phyloP scores from a whole-genome alignment of 2,888 invertebrate species.

The Drosophila dives region DNA sequence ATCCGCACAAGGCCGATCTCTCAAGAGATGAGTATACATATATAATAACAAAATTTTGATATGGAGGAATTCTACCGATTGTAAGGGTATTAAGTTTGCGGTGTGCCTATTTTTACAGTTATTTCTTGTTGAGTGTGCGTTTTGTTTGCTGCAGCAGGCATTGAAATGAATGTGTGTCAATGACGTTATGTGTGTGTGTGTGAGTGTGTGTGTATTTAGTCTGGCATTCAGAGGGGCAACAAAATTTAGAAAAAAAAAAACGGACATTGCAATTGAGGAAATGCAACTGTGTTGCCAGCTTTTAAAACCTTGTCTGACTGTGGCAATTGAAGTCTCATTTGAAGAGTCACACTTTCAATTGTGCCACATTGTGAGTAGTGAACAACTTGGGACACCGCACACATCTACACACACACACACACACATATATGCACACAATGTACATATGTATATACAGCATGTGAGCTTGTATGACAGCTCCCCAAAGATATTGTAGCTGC shows the following conservation, averaged over 20 bases:
- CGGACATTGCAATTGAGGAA: slow-evolving; percentile 37
- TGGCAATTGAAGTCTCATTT: slow-evolving; percentile 56
- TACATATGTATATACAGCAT: slow-evolving; percentile 6
- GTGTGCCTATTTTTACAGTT: not conserved
- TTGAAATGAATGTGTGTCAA: not conserved
- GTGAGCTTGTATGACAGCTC: slow-evolving; percentile 35
- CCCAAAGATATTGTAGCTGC: slow-evolving; percentile 19
- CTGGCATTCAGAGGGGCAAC: slow-evolving; percentile 44
- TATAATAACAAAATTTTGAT: not conserved
- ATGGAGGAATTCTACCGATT: not conserved
- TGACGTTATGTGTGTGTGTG: slow-evolving; percentile 7
- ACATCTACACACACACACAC: slow-evolving; percentile 7
- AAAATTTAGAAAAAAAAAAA: slow-evolving; percentile 45
- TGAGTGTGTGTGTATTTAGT: slow-evolving; percentile 8
- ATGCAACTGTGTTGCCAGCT: slow-evolving; percentile 58
- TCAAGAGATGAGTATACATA: too few relatives aligned
- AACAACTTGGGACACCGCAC: not conserved
- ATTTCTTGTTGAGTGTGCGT: slow-evolving; percentile 28
- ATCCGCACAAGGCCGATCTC: too few relatives aligned
- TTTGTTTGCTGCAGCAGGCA: slow-evolving; percentile 22
- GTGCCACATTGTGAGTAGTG: slow-evolving; percentile 41
- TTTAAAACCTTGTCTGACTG: slow-evolving; percentile 38
- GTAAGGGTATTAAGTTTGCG: not conserved
- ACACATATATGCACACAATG: slow-evolving; percentile 1
- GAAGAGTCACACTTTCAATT: slow-evolving; percentile 46